phyloP scores from a whole-genome alignment of 2,888 invertebrate genomes.

The Oxystoma pomonae region DNA sequence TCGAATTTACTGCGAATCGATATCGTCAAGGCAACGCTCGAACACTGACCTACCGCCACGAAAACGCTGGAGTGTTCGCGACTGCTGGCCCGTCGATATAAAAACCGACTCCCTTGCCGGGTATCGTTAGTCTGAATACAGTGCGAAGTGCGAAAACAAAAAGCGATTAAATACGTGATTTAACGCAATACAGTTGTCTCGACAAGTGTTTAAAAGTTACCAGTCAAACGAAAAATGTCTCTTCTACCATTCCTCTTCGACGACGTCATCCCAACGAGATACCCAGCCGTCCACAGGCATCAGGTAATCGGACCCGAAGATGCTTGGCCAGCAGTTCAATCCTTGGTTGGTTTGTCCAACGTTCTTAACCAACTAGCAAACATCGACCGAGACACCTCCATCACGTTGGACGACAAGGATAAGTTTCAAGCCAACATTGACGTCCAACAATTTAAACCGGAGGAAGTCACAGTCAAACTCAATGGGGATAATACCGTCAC shows the following conservation, averaged over 20 bases:
- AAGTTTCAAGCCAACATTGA: constrained; percentile 7
- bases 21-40: not conserved
- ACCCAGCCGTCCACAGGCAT: not conserved
- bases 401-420: not conserved
- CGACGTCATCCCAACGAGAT: not conserved
- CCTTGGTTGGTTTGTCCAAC: not conserved
- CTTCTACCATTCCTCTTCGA: not conserved
- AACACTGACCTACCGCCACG: not conserved
- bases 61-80: not conserved
- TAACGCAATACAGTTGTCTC: not conserved
- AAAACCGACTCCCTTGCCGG: not conserved
- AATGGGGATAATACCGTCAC: constrained; percentile 62
- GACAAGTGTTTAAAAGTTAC: too few species aligned
- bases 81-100: not conserved
- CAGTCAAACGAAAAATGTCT: not conserved
- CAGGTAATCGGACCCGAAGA: not conserved
- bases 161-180: not conserved
- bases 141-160: not conserved
- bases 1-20: not conserved
- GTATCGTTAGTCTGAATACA: not conserved
- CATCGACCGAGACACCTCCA: not conserved
- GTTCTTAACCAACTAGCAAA: not conserved
- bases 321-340: not conserved
- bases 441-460: constrained; percentile 47
- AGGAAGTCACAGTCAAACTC: constrained; percentile 70